Conservation (phyloP, 2,797 vertebrate species). For the Neosalanx taihuensis region DNA sequence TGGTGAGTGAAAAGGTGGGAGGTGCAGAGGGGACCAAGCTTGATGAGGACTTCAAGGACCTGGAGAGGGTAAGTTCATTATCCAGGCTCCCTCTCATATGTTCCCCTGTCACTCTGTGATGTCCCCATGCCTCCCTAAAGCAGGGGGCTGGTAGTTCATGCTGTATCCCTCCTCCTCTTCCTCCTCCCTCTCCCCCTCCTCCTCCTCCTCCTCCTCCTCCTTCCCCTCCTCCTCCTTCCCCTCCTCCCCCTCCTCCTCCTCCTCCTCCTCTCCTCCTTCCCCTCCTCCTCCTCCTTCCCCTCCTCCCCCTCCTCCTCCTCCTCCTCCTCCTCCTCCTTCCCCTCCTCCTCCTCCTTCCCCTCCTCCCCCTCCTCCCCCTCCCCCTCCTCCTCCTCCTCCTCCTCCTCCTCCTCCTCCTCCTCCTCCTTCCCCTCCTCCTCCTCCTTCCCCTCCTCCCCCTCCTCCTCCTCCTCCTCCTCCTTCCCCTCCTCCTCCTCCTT, state of each 20-base stretch:
- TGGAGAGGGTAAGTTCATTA: conserved; percentile 82
- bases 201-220: background rate
- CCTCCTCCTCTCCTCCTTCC: background rate
- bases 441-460: background rate
- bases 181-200: no score
- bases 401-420: no score
- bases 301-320: background rate
- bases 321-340: background rate
- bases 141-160: no score
- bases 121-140: no score
- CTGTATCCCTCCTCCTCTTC: background rate
- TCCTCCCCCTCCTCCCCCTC: background rate
- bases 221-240: background rate
- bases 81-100: background rate
- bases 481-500: no score
- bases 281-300: background rate
- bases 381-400: no score
- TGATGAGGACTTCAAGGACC: conserved; percentile 94
- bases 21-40: conserved; percentile 96
- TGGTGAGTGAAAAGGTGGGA: conserved; percentile 96
- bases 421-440: background rate
- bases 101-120: background rate
- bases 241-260: background rate
- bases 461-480: no score
- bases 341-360: background rate